phyloP scores from a whole-genome alignment of 2,888 invertebrate species.

The Harmothoe impar region DNA sequence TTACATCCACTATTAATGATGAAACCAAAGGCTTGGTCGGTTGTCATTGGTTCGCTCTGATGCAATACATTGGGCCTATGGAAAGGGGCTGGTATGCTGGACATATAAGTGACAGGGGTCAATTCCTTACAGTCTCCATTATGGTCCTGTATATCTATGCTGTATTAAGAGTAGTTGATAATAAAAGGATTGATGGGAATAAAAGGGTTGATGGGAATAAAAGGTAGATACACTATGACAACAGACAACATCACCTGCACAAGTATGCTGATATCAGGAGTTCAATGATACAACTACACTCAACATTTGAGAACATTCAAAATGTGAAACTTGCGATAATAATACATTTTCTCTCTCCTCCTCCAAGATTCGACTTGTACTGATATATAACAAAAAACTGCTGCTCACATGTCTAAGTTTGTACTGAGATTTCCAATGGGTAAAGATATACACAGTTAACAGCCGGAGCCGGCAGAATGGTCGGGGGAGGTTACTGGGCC shows the following conservation, averaged over 20 bases:
- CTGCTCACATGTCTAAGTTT: background rate
- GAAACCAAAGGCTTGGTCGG: background rate
- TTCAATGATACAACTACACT: constrained; percentile 4
- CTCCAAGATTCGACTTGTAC: background rate
- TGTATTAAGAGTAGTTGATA: background rate
- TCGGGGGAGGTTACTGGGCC: background rate
- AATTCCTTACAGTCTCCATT: no score
- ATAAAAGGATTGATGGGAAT: background rate
- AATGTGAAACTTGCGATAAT: constrained; percentile 47
- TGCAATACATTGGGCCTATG: no score
- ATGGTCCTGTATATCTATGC: no score
- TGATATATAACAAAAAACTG: background rate
- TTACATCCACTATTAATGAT: background rate
- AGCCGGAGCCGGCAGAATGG: constrained; percentile 13
- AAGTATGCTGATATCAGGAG: constrained; percentile 25
- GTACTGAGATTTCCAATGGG: constrained; percentile 7
- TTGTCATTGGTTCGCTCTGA: background rate
- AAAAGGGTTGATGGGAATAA: constrained; percentile 3
- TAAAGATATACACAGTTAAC: constrained; percentile 32
- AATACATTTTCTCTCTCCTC: constrained; percentile 34
- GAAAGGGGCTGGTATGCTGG: no score
- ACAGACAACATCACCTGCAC: constrained; percentile 34
- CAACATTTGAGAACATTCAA: constrained; percentile 51
- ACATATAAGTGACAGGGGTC: no score
- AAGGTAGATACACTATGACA: background rate